phyloP scores from a whole-genome alignment of 2,113 vertebrate genomes.

The Myiopsitta monachus region DNA sequence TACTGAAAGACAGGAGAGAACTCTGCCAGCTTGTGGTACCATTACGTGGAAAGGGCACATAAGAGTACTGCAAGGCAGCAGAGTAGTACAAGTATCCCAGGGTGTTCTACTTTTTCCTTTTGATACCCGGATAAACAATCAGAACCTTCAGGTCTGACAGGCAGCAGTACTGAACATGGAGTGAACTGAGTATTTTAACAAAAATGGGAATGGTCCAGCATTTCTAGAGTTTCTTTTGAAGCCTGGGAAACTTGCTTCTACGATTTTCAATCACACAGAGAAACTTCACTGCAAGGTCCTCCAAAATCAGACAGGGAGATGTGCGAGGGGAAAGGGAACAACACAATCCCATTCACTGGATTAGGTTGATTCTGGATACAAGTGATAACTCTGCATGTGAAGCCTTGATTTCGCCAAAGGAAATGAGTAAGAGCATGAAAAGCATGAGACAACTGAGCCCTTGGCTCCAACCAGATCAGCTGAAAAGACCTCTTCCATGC shows the following conservation, averaged over 20 bases:
- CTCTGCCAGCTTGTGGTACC: background rate
- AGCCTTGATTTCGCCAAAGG: background rate
- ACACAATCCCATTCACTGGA: background rate
- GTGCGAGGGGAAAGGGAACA: background rate
- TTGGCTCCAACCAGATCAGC: background rate
- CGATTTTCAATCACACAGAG: background rate
- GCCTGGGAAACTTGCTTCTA: background rate
- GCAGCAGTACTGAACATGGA: background rate
- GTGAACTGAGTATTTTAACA: background rate
- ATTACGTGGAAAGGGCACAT: background rate
- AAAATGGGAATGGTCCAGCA: background rate
- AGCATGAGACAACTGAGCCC: background rate
- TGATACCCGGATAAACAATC: background rate
- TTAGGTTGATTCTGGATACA: background rate
- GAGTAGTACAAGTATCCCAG: background rate
- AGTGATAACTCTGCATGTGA: background rate
- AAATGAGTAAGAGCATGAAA: background rate
- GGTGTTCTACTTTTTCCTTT: background rate
- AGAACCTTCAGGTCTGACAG: background rate
- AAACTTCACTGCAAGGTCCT: background rate
- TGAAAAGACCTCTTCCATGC: background rate
- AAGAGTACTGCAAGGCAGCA: background rate
- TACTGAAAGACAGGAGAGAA: background rate
- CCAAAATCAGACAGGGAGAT: accelerated
- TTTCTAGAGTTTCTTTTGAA: background rate